Conservation (phyloP, 2,888 invertebrate species). For the Uloborus plumipes region DNA sequence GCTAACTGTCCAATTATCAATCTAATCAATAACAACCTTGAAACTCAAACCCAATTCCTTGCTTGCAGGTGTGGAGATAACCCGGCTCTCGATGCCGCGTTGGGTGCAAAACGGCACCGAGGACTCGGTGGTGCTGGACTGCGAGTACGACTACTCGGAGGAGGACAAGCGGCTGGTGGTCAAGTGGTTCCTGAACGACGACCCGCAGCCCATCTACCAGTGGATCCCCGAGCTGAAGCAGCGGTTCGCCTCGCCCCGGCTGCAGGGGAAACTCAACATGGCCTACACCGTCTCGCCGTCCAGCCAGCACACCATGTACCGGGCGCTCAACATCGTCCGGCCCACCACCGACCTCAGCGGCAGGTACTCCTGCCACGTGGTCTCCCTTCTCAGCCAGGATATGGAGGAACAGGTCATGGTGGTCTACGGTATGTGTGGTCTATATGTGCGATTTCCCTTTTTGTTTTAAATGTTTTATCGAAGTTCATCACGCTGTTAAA, state of each 20-base stretch:
- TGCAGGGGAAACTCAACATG: conserved; percentile 65
- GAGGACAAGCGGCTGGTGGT: conserved; percentile 67
- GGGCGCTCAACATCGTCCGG: conserved; percentile 67
- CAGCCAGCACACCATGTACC: conserved; percentile 64
- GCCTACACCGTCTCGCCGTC: conserved; percentile 65
- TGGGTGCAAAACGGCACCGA: conserved; percentile 67
- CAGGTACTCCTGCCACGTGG: conserved; percentile 67
- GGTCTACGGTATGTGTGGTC: conserved; percentile 66
- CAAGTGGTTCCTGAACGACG: conserved; percentile 68
- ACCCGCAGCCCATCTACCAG: conserved; percentile 68
- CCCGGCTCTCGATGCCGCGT: conserved; percentile 63
- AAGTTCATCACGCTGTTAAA: too few species aligned
- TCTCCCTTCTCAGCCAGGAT: conserved; percentile 66
- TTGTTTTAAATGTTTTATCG: too few species aligned
- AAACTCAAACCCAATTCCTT: neutral
- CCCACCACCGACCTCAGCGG: conserved; percentile 68
- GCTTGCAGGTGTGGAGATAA: conserved; percentile 61
- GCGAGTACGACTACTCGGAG: conserved; percentile 66
- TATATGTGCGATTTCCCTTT: too few species aligned
- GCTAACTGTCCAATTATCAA: too few species aligned
- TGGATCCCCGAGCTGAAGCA: conserved; percentile 68
- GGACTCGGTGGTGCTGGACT: conserved; percentile 67
- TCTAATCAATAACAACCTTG: too few species aligned
- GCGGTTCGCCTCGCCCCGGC: conserved; percentile 46
- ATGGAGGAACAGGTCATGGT: conserved; percentile 66